Conservation (phyloP, 2,888 invertebrate species). For the Ophion costatus region DNA sequence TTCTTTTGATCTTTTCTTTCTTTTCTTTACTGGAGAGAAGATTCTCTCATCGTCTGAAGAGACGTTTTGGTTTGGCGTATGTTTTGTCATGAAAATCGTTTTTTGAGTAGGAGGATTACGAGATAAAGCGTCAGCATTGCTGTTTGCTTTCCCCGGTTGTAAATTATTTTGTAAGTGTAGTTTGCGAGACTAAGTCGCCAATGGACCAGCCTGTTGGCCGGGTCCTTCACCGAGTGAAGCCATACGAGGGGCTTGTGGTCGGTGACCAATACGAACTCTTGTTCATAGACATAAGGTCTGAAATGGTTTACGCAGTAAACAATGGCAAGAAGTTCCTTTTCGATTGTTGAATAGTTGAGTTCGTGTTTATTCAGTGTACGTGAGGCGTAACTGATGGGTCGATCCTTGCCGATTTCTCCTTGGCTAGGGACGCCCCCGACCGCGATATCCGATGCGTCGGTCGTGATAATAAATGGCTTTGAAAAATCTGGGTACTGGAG, state of each 20-base stretch:
- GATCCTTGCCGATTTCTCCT: slow-evolving; percentile 69
- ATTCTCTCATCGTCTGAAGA: background rate
- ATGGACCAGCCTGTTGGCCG: slow-evolving; percentile 70
- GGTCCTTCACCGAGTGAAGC: slow-evolving; percentile 72
- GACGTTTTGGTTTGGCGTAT: background rate
- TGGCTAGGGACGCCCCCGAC: slow-evolving; percentile 75
- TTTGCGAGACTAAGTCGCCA: slow-evolving; percentile 74
- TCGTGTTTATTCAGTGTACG: slow-evolving; percentile 62
- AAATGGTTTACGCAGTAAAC: slow-evolving; percentile 68
- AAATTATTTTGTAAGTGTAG: slow-evolving; percentile 74
- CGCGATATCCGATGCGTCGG: slow-evolving; percentile 54
- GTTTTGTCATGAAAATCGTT: no score
- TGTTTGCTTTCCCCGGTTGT: slow-evolving; percentile 74
- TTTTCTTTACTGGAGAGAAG: no score
- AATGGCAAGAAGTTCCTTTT: slow-evolving; percentile 62
- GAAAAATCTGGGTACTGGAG: no score
- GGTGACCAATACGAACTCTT: slow-evolving; percentile 69
- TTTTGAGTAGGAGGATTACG: slow-evolving; percentile 44
- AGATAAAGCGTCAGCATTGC: slow-evolving; percentile 74
- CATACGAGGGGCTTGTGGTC: slow-evolving; percentile 70
- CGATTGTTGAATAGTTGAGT: slow-evolving; percentile 48
- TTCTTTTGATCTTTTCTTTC: no score
- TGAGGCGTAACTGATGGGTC: slow-evolving; percentile 73
- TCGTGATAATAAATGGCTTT: no score
- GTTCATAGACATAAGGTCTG: slow-evolving; percentile 70